Conservation (phyloP, 2,797 vertebrate species). For the Hemibagrus guttatus region DNA sequence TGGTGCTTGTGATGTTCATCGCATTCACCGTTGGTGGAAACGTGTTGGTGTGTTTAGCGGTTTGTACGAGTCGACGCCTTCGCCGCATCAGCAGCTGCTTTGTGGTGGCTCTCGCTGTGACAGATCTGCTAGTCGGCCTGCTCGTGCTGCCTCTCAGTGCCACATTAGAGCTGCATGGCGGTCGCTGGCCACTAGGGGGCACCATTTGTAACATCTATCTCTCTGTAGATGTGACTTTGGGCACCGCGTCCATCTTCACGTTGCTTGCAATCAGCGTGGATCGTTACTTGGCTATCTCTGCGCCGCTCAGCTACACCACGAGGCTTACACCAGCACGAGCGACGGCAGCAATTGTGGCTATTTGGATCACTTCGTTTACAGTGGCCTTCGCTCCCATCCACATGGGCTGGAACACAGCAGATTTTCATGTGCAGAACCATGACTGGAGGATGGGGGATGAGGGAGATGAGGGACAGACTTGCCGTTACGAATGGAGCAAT, state of each 20-base stretch:
- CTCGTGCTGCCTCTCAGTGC: conserved; percentile 91
- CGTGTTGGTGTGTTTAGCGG: conserved; percentile 86
- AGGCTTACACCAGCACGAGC: conserved; percentile 81
- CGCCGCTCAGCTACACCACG: conserved; percentile 82
- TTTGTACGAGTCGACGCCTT: conserved; percentile 83
- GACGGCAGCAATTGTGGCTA: conserved; percentile 74
- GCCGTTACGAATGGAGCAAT: conserved; percentile 83
- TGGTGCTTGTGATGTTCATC: conserved; percentile 78
- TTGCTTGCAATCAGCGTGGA: conserved; percentile 92
- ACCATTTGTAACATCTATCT: conserved; percentile 87
- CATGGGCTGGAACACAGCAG: conserved; percentile 88
- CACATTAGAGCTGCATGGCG: conserved; percentile 75
- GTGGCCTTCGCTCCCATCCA: conserved; percentile 89
- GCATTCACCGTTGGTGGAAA: conserved; percentile 85
- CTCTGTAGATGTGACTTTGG: conserved; percentile 89
- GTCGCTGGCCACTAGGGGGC: conserved; percentile 80
- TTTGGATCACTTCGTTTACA: conserved; percentile 85
- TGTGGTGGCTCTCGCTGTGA: conserved; percentile 88
- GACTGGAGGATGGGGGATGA: conserved; percentile 66
- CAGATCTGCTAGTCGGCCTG: conserved; percentile 89
- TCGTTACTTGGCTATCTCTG: conserved; percentile 86
- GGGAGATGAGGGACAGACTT: conserved; percentile 66
- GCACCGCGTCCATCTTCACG: conserved; percentile 91
- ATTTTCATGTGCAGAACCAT: conserved; percentile 73
- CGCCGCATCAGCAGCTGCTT: conserved; percentile 87